A percentile compares a stretch with the other conserved stretches of the same genome.
Conservation (phyloP, 2,888 invertebrate genomes). For the Epistrophe eligans region DNA sequence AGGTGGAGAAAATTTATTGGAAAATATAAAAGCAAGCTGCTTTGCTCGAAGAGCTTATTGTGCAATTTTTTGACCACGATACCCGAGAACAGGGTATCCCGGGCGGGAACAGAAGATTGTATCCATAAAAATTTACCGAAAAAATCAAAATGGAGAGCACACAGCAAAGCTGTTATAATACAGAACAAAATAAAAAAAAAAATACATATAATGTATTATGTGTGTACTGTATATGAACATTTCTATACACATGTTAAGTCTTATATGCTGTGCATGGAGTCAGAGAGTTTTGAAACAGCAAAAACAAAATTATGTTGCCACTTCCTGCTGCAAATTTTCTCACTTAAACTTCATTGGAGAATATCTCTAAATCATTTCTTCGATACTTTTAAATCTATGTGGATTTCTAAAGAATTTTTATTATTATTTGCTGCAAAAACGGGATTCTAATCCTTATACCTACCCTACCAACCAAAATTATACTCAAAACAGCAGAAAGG, state of each 20-base stretch:
- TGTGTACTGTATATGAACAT: background rate
- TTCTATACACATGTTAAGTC: background rate
- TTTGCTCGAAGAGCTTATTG: conserved; percentile 65
- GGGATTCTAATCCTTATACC: conserved; percentile 52
- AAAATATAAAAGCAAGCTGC: conserved; percentile 74
- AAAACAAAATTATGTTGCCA: conserved; percentile 74
- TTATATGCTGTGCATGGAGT: conserved; percentile 1
- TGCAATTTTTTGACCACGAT: conserved; percentile 71
- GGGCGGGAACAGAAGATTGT: conserved; percentile 55
- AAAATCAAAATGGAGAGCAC: conserved; percentile 63
- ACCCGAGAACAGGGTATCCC: conserved; percentile 16
- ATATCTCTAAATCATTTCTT: conserved; percentile 73
- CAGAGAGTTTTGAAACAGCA: conserved; percentile 52
- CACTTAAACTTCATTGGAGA: conserved; percentile 72
- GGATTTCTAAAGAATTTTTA: conserved; percentile 25
- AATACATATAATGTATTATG: background rate
- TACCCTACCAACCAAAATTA: background rate
- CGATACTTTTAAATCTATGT: conserved; percentile 40
- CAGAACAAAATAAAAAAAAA: conserved; percentile 40
- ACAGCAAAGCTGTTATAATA: conserved; percentile 30
- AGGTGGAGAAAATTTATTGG: conserved; percentile 69
- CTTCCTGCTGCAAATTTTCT: conserved; percentile 75
- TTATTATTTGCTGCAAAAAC: conserved; percentile 26
- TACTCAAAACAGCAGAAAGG: background rate
- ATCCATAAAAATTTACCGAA: conserved; percentile 63